These are phyloP conservation scores for Lutjanus argentimaculatus DNA, from an alignment of 2,797 vertebrate genomes.

Conservation along the genomic window DNA sequence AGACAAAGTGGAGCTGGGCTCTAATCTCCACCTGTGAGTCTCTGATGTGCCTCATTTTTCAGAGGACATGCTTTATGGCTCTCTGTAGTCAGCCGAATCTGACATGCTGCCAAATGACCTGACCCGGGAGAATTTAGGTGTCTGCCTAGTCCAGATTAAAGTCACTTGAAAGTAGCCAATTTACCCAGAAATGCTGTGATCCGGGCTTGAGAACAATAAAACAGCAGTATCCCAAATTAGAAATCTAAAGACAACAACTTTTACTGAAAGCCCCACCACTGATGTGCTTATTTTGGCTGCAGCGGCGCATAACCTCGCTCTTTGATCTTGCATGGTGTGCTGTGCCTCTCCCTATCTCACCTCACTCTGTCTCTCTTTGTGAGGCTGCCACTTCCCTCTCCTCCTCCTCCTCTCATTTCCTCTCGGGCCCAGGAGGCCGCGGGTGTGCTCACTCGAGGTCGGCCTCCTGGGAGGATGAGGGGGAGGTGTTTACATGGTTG, in stretches of 20 bases:
- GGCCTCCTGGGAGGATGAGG: constrained; percentile 74
- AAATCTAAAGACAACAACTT: constrained; percentile 77
- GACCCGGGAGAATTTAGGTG: constrained; percentile 48
- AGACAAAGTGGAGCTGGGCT: constrained; percentile 46
- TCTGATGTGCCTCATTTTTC: constrained; percentile 42
- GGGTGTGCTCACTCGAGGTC: constrained; percentile 75
- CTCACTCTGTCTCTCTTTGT: constrained; percentile 69
- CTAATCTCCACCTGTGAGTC: constrained; percentile 50
- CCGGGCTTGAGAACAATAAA: constrained; percentile 45
- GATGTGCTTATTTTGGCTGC: constrained; percentile 79
- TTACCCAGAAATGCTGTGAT: constrained; percentile 30
- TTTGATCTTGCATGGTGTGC: constrained; percentile 78
- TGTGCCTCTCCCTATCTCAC: constrained; percentile 76
- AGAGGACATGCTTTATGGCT: constrained; percentile 33
- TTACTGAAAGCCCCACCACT: constrained; percentile 49
- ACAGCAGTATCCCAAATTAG: constrained; percentile 72
- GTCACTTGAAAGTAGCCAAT: constrained; percentile 31
- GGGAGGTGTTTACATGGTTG: constrained; percentile 86
- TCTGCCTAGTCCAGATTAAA: constrained; percentile 63
- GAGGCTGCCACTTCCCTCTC: constrained; percentile 70
- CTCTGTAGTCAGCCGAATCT: constrained; percentile 55
- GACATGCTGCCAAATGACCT: constrained; percentile 57
- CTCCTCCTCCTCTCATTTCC: constrained; percentile 81
- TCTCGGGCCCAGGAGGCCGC: constrained; percentile 74
- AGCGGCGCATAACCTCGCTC: constrained; percentile 47